A percentile compares a stretch with the other conserved stretches of the same genome.
phyloP scores from a whole-genome alignment of 2,888 invertebrate genomes.

The Euplexia lucipara region DNA sequence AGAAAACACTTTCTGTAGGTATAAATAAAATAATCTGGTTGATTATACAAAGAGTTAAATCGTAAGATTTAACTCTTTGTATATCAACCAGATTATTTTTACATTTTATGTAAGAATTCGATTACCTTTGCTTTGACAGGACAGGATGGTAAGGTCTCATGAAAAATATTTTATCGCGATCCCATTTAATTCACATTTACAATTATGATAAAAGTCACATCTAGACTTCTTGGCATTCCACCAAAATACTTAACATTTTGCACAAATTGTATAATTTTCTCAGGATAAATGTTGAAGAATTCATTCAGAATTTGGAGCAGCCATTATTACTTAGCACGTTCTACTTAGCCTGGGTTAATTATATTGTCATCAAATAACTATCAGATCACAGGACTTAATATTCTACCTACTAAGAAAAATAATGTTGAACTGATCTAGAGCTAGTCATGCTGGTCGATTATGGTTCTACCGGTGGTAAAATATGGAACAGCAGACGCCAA shows the following conservation, averaged over 20 bases:
- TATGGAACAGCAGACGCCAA: too few relatives aligned
- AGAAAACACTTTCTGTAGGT: background rate
- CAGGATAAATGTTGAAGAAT: slow-evolving; percentile 27
- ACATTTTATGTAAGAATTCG: background rate
- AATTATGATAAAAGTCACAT: slow-evolving; percentile 18
- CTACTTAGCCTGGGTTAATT: slow-evolving; percentile 45
- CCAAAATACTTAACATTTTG: slow-evolving; percentile 32
- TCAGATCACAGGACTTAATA: slow-evolving; percentile 20
- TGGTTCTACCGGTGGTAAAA: background rate
- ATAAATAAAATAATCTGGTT: background rate
- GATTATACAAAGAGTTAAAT: too few relatives aligned
- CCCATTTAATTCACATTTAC: slow-evolving; percentile 19
- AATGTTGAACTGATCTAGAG: background rate
- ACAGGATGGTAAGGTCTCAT: background rate
- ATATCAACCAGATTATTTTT: background rate
- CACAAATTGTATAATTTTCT: slow-evolving; percentile 34
- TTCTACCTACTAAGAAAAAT: slow-evolving; percentile 36
- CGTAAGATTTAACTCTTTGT: too few relatives aligned
- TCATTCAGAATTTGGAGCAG: slow-evolving; percentile 18
- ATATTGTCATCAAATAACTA: slow-evolving; percentile 18
- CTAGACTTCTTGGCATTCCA: slow-evolving; percentile 30
- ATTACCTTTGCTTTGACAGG: background rate
- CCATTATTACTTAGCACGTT: slow-evolving; percentile 40
- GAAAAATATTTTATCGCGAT: background rate
- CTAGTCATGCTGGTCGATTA: background rate